Evolutionary conservation across 92 coral and sea anemone genomes (phyloP), one percentile per base, ranked within the genome.

Genomic region (Micromussa lordhowensis): DNA sequence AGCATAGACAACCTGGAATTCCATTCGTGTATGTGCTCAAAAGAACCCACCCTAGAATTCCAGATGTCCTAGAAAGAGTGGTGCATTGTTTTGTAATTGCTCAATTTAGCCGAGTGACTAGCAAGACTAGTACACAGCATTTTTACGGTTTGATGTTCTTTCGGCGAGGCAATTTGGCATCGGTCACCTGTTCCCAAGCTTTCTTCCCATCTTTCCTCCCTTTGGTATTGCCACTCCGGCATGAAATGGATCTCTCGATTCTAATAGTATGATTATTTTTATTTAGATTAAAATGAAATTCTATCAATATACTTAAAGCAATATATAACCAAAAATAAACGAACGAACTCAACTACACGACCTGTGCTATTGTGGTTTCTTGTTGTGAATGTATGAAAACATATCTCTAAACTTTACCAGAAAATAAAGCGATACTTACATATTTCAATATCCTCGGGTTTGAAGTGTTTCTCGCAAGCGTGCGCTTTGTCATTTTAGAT

Each of bases 191-290:
- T 29, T 72, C 84, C 91, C 91, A 91, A 61, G 88, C 88, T 84
- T 76, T 92, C 61, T 78, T 84, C 59, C 78, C 83, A 66, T 78
- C 94, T 85, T 83, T 89, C 51, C 92, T 88, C 68, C 94, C 94
- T 88, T 85, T 85, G 29, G 94, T 88, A 61, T 92, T 92, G 44
- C 94, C 92, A 79, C 89, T 88, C 58, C 83, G 91, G 32, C 91
- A 89, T 64, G 89, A 82, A 57, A 92, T 83, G 59, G 91, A 84
- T 63, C 94, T 87, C 82, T 91, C 84, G 7, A 88, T 91, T 53
- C 93, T 66, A 51, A 91, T 87, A 17, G 88, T 91, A 88, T 91
- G 87, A 70, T 31, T 79, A 83, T 91, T n/a, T n/a, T n/a, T n/a
- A n/a, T n/a, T n/a, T n/a, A n/a, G n/a, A n/a, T n/a, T n/a, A n/a